Evolutionary conservation across 1,140 invertebrate species (phyloP), one percentile per base, ranked within the genome.

Genomic region (Aplysia californica): DNA sequence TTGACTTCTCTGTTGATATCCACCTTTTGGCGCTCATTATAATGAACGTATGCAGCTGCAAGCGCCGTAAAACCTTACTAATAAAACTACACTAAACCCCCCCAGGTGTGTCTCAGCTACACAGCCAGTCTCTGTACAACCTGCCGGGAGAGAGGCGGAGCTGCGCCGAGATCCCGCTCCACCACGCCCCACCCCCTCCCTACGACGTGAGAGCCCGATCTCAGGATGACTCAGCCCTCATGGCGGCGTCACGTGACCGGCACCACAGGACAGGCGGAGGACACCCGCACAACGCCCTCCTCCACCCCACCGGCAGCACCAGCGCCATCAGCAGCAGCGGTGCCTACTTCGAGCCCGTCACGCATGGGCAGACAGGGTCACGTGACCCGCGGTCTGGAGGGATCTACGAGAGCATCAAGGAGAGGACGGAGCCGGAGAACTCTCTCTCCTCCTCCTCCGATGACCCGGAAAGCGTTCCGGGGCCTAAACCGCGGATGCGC

Each of bases 341-440:
- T 50, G n/a, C 44, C n/a, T n/a, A n/a, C n/a, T n/a, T n/a, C n/a
- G n/a, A n/a, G n/a, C n/a, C n/a, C n/a, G n/a, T n/a, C n/a, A n/a
- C n/a, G n/a, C n/a, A n/a, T n/a, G n/a, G n/a, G n/a, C n/a, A n/a
- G n/a, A n/a, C n/a, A n/a, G n/a, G n/a, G n/a, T n/a, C n/a, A n/a
- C n/a, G n/a, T n/a, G n/a, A n/a, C n/a, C n/a, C n/a, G n/a, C n/a
- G n/a, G n/a, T n/a, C n/a, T 1, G 56, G 72, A 26, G 65, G 72
- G 39, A 72, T 75, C 33, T 80, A 78, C 35, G 79, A 80, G 50
- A 80, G 79, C 66, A 80, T 80, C 35, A 71, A 69, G 56, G 79
- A 80, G 55, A 50, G 77, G 31, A 80, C 79, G 15, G 79, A 80
- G 31, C 79, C 79, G 1, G 79, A 80, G 44, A 72, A 78, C 23